Evolutionary conservation across 2,888 invertebrate species (phyloP).

Genomic region (Erebia palarica): DNA sequence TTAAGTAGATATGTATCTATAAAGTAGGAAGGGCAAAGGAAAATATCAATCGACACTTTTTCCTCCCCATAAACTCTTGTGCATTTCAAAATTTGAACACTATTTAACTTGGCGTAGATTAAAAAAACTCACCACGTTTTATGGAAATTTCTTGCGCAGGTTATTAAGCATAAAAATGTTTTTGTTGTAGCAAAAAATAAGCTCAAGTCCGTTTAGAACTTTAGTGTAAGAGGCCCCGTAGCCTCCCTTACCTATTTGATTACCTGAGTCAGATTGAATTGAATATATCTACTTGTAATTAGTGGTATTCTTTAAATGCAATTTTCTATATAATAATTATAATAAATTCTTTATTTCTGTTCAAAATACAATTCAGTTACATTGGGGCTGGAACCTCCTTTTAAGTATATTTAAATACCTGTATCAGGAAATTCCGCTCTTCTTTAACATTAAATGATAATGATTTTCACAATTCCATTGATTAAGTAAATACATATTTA

Average conservation of each 20-base stretch:
- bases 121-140: conserved; percentile 28
- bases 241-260: background rate
- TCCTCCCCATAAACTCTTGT: conserved; percentile 47
- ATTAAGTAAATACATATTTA: no score
- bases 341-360: no score
- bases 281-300: no score
- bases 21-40: conserved; percentile 37
- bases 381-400: no score
- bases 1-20: no score
- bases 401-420: no score
- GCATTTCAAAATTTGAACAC: conserved; percentile 46
- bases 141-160: conserved; percentile 32
- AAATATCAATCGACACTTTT: conserved; percentile 40
- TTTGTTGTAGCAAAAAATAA: conserved; percentile 46
- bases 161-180: conserved; percentile 32
- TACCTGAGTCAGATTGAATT: background rate
- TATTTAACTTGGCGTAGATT: conserved; percentile 32
- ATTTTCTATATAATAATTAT: no score
- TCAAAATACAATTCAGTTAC: no score
- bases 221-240: background rate
- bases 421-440: no score
- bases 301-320: no score
- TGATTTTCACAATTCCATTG: no score
- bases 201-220: background rate
- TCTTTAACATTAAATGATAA: no score